Percentiles rank a stretch among this genome's conserved stretches.
Evolutionary conservation across 1,140 invertebrate species (phyloP).

Genomic region (Patella vulgata): DNA sequence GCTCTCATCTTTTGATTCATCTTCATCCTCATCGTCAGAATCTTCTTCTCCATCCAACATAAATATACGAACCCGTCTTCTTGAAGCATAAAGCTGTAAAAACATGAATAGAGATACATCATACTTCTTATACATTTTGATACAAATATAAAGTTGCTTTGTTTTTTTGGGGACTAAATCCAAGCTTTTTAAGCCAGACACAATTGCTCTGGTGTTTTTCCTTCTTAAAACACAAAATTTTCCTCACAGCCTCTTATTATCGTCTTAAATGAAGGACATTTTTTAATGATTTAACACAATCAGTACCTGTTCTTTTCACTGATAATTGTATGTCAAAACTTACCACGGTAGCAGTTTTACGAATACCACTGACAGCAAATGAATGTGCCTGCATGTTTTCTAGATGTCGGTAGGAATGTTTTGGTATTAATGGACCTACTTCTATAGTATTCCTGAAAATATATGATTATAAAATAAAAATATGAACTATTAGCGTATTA

Average conservation of each 20-base stretch:
- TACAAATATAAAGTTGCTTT: background rate
- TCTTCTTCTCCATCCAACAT: slow-evolving; percentile 94
- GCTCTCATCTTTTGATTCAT: slow-evolving; percentile 39
- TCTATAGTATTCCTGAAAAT: slow-evolving; percentile 39
- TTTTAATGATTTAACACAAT: too few relatives aligned
- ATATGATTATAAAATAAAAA: background rate
- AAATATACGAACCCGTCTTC: slow-evolving; percentile 83
- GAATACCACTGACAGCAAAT: slow-evolving; percentile 85
- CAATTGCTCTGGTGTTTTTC: too few relatives aligned
- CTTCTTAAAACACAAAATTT: too few relatives aligned
- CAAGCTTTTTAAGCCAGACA: too few relatives aligned
- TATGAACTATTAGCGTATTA: too few relatives aligned
- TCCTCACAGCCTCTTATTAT: too few relatives aligned
- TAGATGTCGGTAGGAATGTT: slow-evolving; percentile 67
- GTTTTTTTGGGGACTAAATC: background rate
- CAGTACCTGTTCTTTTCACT: too few relatives aligned
- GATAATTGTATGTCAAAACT: too few relatives aligned
- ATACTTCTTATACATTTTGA: background rate
- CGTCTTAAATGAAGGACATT: too few relatives aligned
- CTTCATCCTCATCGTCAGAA: slow-evolving; percentile 73
- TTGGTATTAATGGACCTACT: slow-evolving; percentile 47
- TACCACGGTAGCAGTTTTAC: slow-evolving; percentile 86
- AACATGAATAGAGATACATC: background rate
- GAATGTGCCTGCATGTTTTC: slow-evolving; percentile 79
- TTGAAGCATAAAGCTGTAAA: slow-evolving; percentile 75